phyloP scores from a whole-genome alignment of 2,113 vertebrate genomes.

The Crotophaga sulcirostris region DNA sequence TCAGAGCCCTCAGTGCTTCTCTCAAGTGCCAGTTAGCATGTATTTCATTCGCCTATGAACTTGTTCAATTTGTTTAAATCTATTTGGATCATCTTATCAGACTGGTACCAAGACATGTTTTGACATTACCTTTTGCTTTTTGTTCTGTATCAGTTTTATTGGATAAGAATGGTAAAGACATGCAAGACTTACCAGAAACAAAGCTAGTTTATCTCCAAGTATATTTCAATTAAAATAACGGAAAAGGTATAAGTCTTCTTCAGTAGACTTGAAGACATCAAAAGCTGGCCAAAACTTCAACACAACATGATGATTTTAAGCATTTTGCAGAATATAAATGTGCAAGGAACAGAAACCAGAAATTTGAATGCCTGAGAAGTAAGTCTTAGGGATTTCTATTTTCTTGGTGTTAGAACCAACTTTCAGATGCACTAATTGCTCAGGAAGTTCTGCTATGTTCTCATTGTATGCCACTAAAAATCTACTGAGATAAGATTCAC shows the following conservation, averaged over 20 bases:
- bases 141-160: not conserved
- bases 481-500: not conserved
- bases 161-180: not conserved
- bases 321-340: not conserved
- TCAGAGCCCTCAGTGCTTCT: not conserved
- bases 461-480: not conserved
- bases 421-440: not conserved
- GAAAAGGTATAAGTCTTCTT: not conserved
- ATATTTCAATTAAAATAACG: not conserved
- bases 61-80: not conserved
- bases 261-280: not conserved
- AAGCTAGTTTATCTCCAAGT: not conserved
- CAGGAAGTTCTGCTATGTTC: not conserved
- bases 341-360: not conserved
- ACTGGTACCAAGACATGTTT: not conserved
- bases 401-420: not conserved
- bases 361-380: not conserved
- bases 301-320: not conserved
- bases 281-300: not conserved
- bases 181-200: not conserved
- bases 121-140: not conserved
- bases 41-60: not conserved
- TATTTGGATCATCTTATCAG: not conserved
- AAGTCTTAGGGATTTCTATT: not conserved
- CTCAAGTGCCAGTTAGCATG: not conserved